phyloP scores from a whole-genome alignment of 2,888 invertebrate genomes.

The Plebejus melissa region DNA sequence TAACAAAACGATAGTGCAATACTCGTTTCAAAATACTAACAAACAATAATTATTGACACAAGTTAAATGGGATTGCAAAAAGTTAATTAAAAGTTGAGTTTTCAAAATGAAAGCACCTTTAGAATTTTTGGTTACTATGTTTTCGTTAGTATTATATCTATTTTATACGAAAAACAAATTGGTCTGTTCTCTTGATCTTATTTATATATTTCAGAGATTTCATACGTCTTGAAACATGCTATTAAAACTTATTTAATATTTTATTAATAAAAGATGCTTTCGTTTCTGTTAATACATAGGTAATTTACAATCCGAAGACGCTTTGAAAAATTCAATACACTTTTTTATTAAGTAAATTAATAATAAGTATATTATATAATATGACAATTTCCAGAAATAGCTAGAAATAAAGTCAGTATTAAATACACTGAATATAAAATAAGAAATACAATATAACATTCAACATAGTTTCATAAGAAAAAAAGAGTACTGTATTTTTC shows the following conservation, averaged over 20 bases:
- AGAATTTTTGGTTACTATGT: neutral
- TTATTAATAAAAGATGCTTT: neutral
- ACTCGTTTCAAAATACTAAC: neutral
- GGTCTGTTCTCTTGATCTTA: neutral
- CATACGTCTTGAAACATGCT: neutral
- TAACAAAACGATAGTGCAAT: slow-evolving; percentile 1
- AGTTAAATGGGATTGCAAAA: neutral
- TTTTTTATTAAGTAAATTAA: neutral
- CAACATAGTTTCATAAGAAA: neutral
- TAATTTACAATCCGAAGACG: neutral
- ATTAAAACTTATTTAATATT: neutral
- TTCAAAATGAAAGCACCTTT: neutral
- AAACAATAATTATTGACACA: neutral
- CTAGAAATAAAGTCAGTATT: neutral
- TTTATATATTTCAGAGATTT: neutral
- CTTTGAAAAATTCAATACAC: neutral
- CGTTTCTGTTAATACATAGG: neutral
- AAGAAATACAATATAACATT: neutral
- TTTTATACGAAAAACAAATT: neutral
- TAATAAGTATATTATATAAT: neutral
- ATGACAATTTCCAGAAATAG: neutral
- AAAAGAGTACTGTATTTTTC: neutral
- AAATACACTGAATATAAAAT: neutral
- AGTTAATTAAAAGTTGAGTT: neutral
- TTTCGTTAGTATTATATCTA: neutral